phyloP scores from a whole-genome alignment of 2,888 invertebrate species.

The Megamerina dolium region DNA sequence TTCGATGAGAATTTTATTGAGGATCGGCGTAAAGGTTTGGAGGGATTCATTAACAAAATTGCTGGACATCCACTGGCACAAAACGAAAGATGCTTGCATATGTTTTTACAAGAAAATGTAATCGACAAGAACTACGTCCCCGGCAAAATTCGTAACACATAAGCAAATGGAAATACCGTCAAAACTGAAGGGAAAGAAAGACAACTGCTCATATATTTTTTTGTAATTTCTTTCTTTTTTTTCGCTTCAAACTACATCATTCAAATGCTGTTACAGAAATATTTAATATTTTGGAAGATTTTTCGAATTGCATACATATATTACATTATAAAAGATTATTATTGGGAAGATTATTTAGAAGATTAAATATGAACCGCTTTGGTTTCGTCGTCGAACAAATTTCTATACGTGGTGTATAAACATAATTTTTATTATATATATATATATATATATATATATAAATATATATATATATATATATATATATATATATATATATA shows the following conservation, averaged over 20 bases:
- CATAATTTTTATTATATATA: too few relatives aligned
- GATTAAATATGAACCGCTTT: too few relatives aligned
- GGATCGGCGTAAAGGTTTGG: conserved; percentile 93
- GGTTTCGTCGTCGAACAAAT: too few relatives aligned
- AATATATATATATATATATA: neutral
- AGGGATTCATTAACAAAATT: conserved; percentile 98
- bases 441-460: too few relatives aligned
- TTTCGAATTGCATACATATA: neutral
- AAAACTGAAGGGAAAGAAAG: conserved; percentile 1
- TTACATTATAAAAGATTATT: neutral
- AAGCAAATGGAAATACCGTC: too few relatives aligned
- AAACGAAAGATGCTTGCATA: conserved; percentile 97
- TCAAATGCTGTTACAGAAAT: too few relatives aligned
- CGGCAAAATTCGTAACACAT: conserved; percentile 96
- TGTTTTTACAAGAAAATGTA: conserved; percentile 95
- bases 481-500: neutral
- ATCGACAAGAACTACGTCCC: conserved; percentile 99
- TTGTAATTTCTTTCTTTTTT: too few relatives aligned
- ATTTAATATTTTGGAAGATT: too few relatives aligned
- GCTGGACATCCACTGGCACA: conserved; percentile 98
- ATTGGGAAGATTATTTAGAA: too few relatives aligned
- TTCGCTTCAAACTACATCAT: too few relatives aligned
- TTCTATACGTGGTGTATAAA: too few relatives aligned
- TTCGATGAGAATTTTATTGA: conserved; percentile 99
- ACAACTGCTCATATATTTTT: conserved; percentile 7